Conservation (phyloP, 2,888 invertebrate genomes). For the Drosophila cracens region DNA sequence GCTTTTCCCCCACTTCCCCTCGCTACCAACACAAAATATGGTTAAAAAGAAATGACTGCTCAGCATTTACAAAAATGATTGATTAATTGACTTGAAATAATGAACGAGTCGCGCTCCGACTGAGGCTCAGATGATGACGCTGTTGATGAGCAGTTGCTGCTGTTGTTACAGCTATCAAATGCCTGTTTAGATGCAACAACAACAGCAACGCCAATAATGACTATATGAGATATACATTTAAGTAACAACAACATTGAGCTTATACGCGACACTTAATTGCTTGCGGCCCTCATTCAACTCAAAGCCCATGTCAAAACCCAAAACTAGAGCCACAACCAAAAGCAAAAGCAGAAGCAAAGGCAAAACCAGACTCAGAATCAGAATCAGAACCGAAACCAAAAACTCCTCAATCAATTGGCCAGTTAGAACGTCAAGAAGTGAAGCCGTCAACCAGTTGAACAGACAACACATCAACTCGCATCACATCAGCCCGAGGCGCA, state of each 20-base stretch:
- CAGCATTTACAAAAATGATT: constrained; percentile 70
- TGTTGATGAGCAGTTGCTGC: constrained; percentile 51
- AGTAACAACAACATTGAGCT: constrained; percentile 51
- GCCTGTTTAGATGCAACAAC: constrained; percentile 66
- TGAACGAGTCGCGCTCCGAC: constrained; percentile 37
- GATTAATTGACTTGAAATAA: constrained; percentile 74
- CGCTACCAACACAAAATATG: constrained; percentile 14
- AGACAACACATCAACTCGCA: constrained; percentile 27
- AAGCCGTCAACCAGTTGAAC: constrained; percentile 50
- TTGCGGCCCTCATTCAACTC: constrained; percentile 35
- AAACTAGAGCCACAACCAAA: background rate
- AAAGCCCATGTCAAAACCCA: background rate
- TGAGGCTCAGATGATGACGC: constrained; percentile 29
- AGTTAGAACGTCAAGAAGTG: constrained; percentile 43
- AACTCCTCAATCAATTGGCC: constrained; percentile 53
- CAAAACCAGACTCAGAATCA: background rate
- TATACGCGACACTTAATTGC: constrained; percentile 52
- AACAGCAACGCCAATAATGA: constrained; percentile 60
- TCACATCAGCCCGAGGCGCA: constrained; percentile 39
- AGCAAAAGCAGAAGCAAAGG: background rate
- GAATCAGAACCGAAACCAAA: constrained; percentile 16
- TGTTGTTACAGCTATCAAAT: constrained; percentile 57
- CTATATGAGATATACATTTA: constrained; percentile 52
- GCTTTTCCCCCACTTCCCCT: background rate
- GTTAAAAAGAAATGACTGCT: constrained; percentile 31